Conservation (phyloP, 2,113 vertebrate genomes). For the Tricholaema leucomelas region DNA sequence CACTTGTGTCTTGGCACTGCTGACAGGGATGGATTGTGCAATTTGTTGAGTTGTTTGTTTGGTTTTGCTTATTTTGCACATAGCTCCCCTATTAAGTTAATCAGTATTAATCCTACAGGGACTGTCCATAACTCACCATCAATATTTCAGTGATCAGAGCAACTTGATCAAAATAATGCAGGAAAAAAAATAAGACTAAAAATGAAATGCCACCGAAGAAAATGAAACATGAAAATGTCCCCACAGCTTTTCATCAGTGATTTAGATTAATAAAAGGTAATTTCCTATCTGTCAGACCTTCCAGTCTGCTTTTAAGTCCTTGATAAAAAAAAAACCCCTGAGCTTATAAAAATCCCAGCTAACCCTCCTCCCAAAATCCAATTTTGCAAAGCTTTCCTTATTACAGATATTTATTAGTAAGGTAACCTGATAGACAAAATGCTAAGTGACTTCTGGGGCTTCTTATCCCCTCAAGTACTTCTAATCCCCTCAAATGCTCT, state of each 20-base stretch:
- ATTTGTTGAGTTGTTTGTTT: slow-evolving; percentile 38
- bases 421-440: slow-evolving; percentile 5
- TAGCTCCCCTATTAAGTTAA: slow-evolving; percentile 47
- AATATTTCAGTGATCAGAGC: not conserved
- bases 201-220: not conserved
- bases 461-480: slow-evolving; percentile 6
- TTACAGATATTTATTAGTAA: slow-evolving; percentile 20
- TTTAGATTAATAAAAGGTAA: not conserved
- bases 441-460: not conserved
- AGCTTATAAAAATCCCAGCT: slow-evolving; percentile 11
- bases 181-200: not conserved
- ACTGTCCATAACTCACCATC: slow-evolving; percentile 3
- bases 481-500: not conserved
- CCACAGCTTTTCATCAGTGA: not conserved
- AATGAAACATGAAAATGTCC: not conserved
- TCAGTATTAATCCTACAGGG: slow-evolving; percentile 20
- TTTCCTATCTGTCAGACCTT: not conserved
- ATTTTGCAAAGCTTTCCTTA: slow-evolving; percentile 14
- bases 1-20: slow-evolving; percentile 24
- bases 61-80: slow-evolving; percentile 60
- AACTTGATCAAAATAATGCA: slow-evolving; percentile 3
- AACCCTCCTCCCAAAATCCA: not conserved
- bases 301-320: not conserved
- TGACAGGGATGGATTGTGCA: slow-evolving; percentile 37
- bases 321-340: not conserved